Conservation (phyloP, 2,113 vertebrate genomes). For the Labeo catla region DNA sequence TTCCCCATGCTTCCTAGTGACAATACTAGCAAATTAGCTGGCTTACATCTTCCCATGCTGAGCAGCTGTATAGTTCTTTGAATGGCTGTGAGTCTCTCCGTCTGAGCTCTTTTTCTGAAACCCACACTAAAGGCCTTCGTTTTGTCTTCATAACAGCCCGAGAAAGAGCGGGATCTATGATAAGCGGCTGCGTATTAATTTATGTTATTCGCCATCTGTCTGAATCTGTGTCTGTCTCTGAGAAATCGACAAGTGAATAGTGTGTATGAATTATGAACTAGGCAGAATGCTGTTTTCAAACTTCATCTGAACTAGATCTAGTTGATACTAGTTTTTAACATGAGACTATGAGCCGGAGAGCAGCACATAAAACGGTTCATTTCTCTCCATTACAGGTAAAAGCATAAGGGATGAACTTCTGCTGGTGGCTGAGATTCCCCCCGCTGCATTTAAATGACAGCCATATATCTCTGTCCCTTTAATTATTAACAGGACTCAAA, state of each 20-base stretch:
- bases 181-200: constrained; percentile 64
- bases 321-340: neutral
- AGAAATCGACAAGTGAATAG: constrained; percentile 3
- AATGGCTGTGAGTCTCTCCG: constrained; percentile 64
- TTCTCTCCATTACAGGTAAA: constrained; percentile 47
- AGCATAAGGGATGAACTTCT: constrained; percentile 45
- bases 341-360: neutral
- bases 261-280: constrained; percentile 62
- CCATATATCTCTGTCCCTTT: constrained; percentile 65
- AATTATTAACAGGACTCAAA: constrained; percentile 79
- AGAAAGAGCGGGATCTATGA: constrained; percentile 65
- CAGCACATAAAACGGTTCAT: constrained; percentile 8
- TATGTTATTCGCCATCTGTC: constrained; percentile 66
- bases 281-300: constrained; percentile 12
- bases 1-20: constrained; percentile 61
- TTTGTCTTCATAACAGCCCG: constrained; percentile 76
- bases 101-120: constrained; percentile 63
- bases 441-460: constrained; percentile 64
- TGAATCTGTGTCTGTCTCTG: constrained; percentile 27
- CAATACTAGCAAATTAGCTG: constrained; percentile 66
- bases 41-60: constrained; percentile 56
- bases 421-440: constrained; percentile 11
- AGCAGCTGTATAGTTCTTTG: constrained; percentile 64
- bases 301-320: neutral
- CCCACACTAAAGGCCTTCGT: constrained; percentile 70